These are phyloP conservation scores for Cuniculus paca DNA, from an alignment of 2,797 vertebrate species.

Conservation along the genomic window DNA sequence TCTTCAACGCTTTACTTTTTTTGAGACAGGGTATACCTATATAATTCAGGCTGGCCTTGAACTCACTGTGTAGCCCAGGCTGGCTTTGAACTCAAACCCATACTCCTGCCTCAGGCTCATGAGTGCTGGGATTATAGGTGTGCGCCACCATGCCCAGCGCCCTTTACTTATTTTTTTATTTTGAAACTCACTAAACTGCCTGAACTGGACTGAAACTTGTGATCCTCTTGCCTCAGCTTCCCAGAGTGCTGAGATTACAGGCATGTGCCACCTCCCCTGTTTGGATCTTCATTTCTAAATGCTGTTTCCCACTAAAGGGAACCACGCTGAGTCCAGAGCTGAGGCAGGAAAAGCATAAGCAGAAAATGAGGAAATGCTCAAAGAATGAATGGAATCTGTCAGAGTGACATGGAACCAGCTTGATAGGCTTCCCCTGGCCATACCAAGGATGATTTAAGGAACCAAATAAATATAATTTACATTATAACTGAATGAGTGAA, in stretches of 20 bases:
- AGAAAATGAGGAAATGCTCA: neutral
- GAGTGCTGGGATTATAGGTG: too few relatives aligned
- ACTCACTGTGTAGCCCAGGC: too few relatives aligned
- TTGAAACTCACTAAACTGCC: neutral
- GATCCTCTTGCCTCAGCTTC: neutral
- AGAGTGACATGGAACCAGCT: neutral
- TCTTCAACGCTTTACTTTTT: neutral
- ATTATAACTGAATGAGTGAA: constrained; percentile 40
- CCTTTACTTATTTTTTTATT: neutral
- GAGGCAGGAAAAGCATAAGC: neutral
- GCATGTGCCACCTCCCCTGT: neutral
- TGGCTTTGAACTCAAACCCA: too few relatives aligned
- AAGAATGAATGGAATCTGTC: neutral
- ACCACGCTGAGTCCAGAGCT: neutral
- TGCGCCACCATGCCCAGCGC: too few relatives aligned
- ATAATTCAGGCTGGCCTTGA: too few relatives aligned
- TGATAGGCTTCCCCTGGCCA: neutral
- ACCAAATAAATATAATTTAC: neutral
- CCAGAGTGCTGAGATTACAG: neutral
- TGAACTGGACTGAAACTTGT: neutral
- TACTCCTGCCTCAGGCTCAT: too few relatives aligned
- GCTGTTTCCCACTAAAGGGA: neutral
- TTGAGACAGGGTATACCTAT: too few relatives aligned
- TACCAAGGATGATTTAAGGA: neutral
- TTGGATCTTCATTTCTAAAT: neutral